Base-by-base conservation (phyloP, 2,797 vertebrate genomes). In the Oryzias dopingdopingensis region DNA sequence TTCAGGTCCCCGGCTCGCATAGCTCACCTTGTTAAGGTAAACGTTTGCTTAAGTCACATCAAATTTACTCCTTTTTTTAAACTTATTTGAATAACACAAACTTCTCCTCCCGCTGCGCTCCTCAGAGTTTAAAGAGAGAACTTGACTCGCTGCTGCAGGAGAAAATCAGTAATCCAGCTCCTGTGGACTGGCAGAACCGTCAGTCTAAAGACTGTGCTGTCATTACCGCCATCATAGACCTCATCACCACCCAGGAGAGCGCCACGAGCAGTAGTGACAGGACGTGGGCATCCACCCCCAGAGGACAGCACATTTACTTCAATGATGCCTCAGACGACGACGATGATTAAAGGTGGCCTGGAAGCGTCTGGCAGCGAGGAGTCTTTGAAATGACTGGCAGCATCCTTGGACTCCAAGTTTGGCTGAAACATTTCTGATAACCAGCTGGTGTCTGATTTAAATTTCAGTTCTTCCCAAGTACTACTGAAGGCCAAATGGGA, bases 211-310 rank as follows among this genome's bases (percentile, higher is more conserved):
- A 97, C 64, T 96, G 95, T 10, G 96, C 96, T 0, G 94, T 99
- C 8, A 94, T 99, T 67, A 95, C 93, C 1, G 97, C 97, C 13
- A 99, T 99, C 67, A 93, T 95, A 67, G 97, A 99, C 89, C 89
- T 99, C 29, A 96, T 99, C 90, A 99, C 95, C 61, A 97, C 97
- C 10, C 95, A 99, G 86, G 97, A 99, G 83, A 94, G 88, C 85
- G 49, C 88, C 18, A 16, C 83, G 13, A 81, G 88, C 52, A 86
- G 86, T 0, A 58, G 90, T 5, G 58, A 16, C 67, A 60, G 65
- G 44, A 29, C 65, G 1, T 76, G 81, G 74, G 42, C 51, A 2
- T 18, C 75, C 14, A 57, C 63, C 44, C 63, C 71, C 0, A 82
- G 77, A 49, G 83, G 82, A 52, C 75, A 65, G 18, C 82, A 58